Evolutionary conservation across 2,113 vertebrate species (phyloP), one percentile per base, ranked within the genome.

Genomic region (Probosciger aterrimus): DNA sequence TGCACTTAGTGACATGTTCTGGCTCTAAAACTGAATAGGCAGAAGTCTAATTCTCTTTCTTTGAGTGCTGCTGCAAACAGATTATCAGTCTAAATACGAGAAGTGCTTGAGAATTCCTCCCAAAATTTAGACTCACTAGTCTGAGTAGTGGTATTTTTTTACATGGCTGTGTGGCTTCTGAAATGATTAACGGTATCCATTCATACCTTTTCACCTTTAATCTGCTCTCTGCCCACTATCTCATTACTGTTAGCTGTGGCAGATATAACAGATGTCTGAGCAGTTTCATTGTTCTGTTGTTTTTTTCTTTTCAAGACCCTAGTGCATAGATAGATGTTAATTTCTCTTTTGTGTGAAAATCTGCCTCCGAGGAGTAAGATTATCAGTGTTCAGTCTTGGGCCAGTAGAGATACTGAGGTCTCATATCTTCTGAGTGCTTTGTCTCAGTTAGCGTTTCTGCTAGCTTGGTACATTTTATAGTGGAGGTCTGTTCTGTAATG

Each of bases 261-360:
- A 84, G 93, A 91, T 95, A 80, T 11, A 91, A 47, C 85, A 96
- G 92, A 84, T 64, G 83, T 92, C 95, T 92, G 88, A 91, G 77
- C 73, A 86, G 69, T 62, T 92, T 95, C 92, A 86, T 93, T 96
- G 86, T 95, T 93, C 91, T 85, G n/a, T 60, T 88, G 64, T 84
- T 93, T 96, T 23, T 23, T 93, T 93, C 82, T 92, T 81, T 88
- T 90, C 86, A 67, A 73, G 88, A 80, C 65, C 47, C 35, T 68
- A 46, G 53, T 41, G 46, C 91, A 69, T 57, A 94, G 74, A 84
- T 87, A 90, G 88, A 87, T 87, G 91, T 69, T 96, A 83, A 92
- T 96, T 96, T 96, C 73, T 93, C 92, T 77, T 83, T 86, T 95
- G 91, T 94, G 37, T 89, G 83, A 91, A 95, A 92, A 95, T 46